Evolutionary conservation across 2,113 vertebrate genomes (phyloP), one percentile per base, ranked within the genome.

Genomic region (Paralichthys olivaceus): DNA sequence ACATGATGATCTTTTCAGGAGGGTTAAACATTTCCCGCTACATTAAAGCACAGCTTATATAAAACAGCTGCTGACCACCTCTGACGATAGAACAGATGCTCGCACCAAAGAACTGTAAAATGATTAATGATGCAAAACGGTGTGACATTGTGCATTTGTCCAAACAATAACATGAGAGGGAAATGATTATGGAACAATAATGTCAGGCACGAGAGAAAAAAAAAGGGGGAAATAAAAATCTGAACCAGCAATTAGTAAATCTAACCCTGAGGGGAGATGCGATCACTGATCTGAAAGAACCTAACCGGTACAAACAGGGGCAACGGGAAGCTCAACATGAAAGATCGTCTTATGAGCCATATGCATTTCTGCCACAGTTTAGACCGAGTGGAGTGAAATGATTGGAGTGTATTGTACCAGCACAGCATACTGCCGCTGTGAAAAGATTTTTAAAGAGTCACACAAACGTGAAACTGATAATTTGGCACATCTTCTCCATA

Each of bases 231-330:
- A 75, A 61, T 72, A 75, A 29, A 75, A 75, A 67, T 57, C 20
- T 47, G 28, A 15, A 9, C 4, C 37, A 63, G 45, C 22, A 15
- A 83, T 84, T 81, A 72, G 54, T 63, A 63, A 57, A 65, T 34
- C 25, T 51, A 71, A 65, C 63, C 79, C 67, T 19, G 22, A 29
- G 68, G 59, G 61, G 68, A 51, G 61, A 76, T 77, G 79, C 60
- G 58, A 72, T 66, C 70, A 28, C 26, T 79, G 80, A 83, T 80
- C 65, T 87, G 79, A 86, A 66, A 79, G 59, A 66, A 71, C 61
- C 64, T 37, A 22, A 84, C 79, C 64, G 58, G 72, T 79, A 51
- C 63, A 69, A 75, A 75, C 64, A 56, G 68, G 61, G 45, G 54
- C 57, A n/a, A 75, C 3, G 34, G 69, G 51, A 75, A 58, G n/a